Evolutionary conservation across 2,888 invertebrate species (phyloP), one percentile per base, ranked within the genome.

Genomic region (Dichetophora obliterata): DNA sequence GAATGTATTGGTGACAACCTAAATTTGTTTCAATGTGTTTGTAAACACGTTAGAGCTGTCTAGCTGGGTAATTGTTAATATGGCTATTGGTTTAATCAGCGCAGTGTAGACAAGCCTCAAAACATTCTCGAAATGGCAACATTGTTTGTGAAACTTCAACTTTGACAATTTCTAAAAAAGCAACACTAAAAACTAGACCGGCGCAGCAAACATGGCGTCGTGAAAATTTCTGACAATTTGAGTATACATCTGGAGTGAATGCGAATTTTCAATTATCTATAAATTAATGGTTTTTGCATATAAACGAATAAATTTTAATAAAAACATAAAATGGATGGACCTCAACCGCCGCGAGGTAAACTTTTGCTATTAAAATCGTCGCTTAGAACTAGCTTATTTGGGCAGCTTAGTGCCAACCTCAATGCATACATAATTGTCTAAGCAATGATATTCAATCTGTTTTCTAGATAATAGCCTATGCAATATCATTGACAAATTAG

Each of bases 401-500:
- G 61, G n/a, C 34, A n/a, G n/a, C 8, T 9, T 34, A 11, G 9
- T 65, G 16, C n/a, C 63, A 34, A n/a, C 31, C 43, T 69, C 69
- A 69, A 52, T 69, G 11, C 27, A 52, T n/a, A 27, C 24, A 27
- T 24, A 66, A 66, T 69, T 27, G 11, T 69, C 19, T 52, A 24
- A 24, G 27, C 22, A 22, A 24, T 68, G 22, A 19, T 50, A 19
- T 48, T 9, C 54, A 37, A 68, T 52, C 75, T 65, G 19, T 27
- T 78, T 81, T 82, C 59, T 79, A 89, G 98, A 98, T 92, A 95
- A 94, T 86, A 98, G 98, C 89, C 93, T 98, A 86, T 94, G 96
- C 87, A 98, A 97, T 91, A 98, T 98, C 87, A 99, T 99, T 86
- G 99, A 99, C 91, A 98, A 98, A 91, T 91, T 99, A 85, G 99